Conservation (phyloP, 2,797 vertebrate genomes). For the Iguana delicatissima region DNA sequence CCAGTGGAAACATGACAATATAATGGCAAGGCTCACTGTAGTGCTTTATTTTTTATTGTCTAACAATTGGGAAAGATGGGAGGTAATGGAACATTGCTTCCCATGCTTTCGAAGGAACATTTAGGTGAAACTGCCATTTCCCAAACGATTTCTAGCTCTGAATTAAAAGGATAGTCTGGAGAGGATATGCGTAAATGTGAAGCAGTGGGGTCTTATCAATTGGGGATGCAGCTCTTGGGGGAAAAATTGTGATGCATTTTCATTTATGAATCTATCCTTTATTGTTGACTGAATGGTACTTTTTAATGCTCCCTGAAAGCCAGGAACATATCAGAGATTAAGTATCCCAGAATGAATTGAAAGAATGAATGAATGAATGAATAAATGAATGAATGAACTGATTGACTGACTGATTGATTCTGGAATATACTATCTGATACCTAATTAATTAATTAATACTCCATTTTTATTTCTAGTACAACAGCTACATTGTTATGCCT, state of each 20-base stretch:
- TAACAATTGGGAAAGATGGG: conserved; percentile 56
- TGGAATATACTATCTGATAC: no score
- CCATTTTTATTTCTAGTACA: background rate
- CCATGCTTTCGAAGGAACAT: conserved; percentile 35
- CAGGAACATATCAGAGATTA: background rate
- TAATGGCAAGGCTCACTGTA: conserved; percentile 7
- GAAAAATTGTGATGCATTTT: background rate
- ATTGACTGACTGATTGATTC: no score
- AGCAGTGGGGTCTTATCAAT: rapidly evolving
- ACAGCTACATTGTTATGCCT: no score
- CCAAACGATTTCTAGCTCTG: conserved; percentile 3
- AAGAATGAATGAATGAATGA: no score
- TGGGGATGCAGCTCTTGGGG: background rate
- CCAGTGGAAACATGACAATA: conserved; percentile 66
- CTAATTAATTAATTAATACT: background rate
- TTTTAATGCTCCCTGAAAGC: background rate
- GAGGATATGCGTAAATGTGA: background rate
- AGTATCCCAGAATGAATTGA: background rate
- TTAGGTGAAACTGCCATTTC: conserved; percentile 23
- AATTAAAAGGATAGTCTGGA: background rate
- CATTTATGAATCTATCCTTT: background rate
- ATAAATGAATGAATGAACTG: no score
- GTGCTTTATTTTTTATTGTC: conserved; percentile 54
- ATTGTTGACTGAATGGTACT: background rate
- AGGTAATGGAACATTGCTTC: conserved; percentile 55